These are phyloP conservation scores for Actinostola sp. DNA, from an alignment of 92 coral and sea anemone species.

Conservation along the genomic window DNA sequence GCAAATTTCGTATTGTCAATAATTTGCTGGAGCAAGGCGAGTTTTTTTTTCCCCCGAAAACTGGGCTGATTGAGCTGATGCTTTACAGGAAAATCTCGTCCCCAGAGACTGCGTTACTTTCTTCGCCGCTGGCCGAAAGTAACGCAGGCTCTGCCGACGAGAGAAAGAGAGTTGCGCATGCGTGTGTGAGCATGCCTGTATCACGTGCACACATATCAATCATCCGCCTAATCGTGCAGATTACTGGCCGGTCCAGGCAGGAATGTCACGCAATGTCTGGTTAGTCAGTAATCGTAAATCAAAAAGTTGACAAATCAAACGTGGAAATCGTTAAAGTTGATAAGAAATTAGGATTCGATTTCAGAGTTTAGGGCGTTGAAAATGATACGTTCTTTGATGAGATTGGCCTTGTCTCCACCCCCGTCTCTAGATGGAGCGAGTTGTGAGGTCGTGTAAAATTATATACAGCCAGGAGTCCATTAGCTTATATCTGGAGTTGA, in stretches of 20 bases:
- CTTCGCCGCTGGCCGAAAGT: no score
- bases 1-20: no score
- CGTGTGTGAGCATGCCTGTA: background rate
- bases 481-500: no score
- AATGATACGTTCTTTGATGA: background rate
- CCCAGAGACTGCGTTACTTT: no score
- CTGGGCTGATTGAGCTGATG: no score
- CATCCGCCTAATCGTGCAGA: background rate
- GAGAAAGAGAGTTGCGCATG: background rate
- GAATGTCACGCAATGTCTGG: conserved; percentile 32
- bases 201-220: background rate
- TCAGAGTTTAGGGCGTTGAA: conserved; percentile 4
- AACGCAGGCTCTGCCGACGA: no score
- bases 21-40: no score
- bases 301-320: conserved; percentile 7
- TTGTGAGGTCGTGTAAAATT: background rate
- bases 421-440: background rate
- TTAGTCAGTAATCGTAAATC: conserved; percentile 23
- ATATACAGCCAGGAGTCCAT: no score
- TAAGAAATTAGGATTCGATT: background rate
- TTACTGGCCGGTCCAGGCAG: conserved; percentile 13
- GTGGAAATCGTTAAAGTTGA: background rate
- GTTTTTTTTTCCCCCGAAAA: no score
- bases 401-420: background rate
- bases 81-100: no score